Evolutionary conservation across 2,113 vertebrate species (phyloP), one percentile per base, ranked within the genome.

Genomic region (Cranoglanis bouderius): DNA sequence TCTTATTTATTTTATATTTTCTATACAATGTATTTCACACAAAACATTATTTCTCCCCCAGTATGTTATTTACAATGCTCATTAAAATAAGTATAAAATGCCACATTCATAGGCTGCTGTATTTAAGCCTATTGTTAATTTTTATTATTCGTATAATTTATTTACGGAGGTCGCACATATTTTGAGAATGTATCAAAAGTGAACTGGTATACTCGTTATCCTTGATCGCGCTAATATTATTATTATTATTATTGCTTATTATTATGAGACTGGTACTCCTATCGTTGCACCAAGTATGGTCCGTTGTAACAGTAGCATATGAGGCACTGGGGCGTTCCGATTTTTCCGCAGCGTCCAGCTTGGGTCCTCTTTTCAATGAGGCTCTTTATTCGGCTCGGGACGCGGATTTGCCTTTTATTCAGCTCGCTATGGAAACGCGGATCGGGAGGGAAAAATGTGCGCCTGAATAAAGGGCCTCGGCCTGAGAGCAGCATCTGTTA

Each of bases 401-500:
- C 96, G 94, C 95, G 97, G 97, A 97, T 98, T 98, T 97, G 97
- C 96, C 97, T 97, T 98, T 99, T 98, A 98, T 99, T 96, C 96
- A 95, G 95, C 96, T 99, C 97, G 96, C 98, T 99, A 99, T 99
- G 98, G 98, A 98, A 98, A 99, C 98, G 96, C 95, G 96, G 95
- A 97, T 98, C 97, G 96, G 95, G 97, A 96, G 96, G 96, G 95
- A 98, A 99, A 97, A 97, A 99, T 99, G 97, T 94, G 93, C 95
- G 94, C 91, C 95, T 94, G 97, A 98, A 98, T 97, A 98, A 98
- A 97, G 96, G 95, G 95, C 97, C 96, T 95, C 96, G 92, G 93
- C 97, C 97, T 96, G 96, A 97, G 96, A 97, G 96, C 96, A 94
- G 97, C 98, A 98, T 99, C 98, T 99, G 98, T 99, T 99, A 98